Conservation (phyloP, 2,113 vertebrate genomes). For the Harpagus bidentatus region DNA sequence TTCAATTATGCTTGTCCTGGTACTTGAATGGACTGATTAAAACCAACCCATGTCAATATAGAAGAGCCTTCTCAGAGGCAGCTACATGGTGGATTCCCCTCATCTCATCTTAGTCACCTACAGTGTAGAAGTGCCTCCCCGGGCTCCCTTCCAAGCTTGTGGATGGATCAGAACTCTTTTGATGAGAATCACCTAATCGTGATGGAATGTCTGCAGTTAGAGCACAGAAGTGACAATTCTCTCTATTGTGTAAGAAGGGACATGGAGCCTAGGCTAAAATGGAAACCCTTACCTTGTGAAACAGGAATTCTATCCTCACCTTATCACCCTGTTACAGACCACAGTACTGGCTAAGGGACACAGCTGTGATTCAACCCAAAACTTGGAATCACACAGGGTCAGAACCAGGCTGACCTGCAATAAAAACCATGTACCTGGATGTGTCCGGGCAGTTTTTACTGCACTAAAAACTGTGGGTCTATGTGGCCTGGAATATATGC, state of each 20-base stretch:
- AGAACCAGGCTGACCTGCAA: not conserved
- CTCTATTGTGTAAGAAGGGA: not conserved
- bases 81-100: not conserved
- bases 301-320: not conserved
- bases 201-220: not conserved
- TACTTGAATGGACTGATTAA: not conserved
- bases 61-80: not conserved
- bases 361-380: not conserved
- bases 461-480: not conserved
- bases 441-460: not conserved
- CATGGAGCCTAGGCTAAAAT: not conserved
- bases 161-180: not conserved
- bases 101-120: not conserved
- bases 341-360: not conserved
- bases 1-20: not conserved
- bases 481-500: not conserved
- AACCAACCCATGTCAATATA: not conserved
- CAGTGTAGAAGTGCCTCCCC: not conserved
- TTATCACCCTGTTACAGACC: not conserved
- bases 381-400: not conserved
- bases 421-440: no score
- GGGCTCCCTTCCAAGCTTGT: not conserved
- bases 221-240: not conserved
- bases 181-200: not conserved
- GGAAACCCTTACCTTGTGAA: not conserved